phyloP scores from a whole-genome alignment of 2,888 invertebrate species.

The Nymphalis urticae region DNA sequence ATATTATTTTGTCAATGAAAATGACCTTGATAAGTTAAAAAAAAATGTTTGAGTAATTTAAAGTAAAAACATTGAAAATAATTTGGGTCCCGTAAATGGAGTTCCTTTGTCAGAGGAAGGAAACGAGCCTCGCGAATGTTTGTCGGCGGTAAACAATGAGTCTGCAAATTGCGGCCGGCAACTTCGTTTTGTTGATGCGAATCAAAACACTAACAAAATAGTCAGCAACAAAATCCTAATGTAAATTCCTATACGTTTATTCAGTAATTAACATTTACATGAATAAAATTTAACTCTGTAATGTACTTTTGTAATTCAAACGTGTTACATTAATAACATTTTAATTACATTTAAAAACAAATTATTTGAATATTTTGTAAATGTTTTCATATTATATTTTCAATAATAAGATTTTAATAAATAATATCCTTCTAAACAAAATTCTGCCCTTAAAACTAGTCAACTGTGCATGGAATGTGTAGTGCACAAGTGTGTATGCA shows the following conservation, averaged over 20 bases:
- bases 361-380: too few relatives aligned
- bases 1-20: too few relatives aligned
- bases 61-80: conserved; percentile 47
- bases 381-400: too few relatives aligned
- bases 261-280: conserved; percentile 14
- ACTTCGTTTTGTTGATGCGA: conserved; percentile 68
- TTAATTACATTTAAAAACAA: too few relatives aligned
- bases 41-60: conserved; percentile 23
- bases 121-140: conserved; percentile 71
- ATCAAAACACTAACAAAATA: conserved; percentile 71
- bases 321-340: background rate
- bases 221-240: conserved; percentile 29
- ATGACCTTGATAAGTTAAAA: too few relatives aligned
- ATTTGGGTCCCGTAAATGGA: conserved; percentile 69
- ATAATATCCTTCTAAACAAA: too few relatives aligned
- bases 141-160: conserved; percentile 76
- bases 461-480: too few relatives aligned
- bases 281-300: background rate
- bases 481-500: too few relatives aligned
- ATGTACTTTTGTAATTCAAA: background rate
- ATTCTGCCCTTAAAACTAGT: too few relatives aligned
- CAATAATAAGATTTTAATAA: too few relatives aligned
- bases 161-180: conserved; percentile 74
- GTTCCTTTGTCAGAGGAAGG: conserved; percentile 70
- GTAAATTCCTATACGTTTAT: conserved; percentile 58